Evolutionary conservation across 2,888 invertebrate genomes (phyloP), one percentile per base, ranked within the genome.

Genomic region (Camptogramma bilineatum): DNA sequence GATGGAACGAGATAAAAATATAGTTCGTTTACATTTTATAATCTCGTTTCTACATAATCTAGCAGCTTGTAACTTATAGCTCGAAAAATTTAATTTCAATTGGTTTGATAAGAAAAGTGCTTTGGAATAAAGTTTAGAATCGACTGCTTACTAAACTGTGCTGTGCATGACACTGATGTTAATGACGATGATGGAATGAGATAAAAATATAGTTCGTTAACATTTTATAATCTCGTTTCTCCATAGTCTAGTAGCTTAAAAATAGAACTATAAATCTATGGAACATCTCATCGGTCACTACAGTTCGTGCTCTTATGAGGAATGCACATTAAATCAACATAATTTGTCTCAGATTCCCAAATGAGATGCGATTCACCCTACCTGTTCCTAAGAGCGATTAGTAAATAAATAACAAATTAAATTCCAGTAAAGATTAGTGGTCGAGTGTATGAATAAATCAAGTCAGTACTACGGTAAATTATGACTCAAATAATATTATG

Each of bases 401-500:
- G 85, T 88, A 87, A 90, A 88, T 88, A 90, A 90, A 88, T 88
- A 88, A 86, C 87, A 85, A 90, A 90, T 90, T 90, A 90, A 90
- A 90, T 88, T 88, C 87, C 87, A 85, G 77, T 87, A 86, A 88
- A 90, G 90, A 90, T 91, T 90, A 90, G 87, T 86, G 85, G 84
- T 74, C 79, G 75, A 85, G 82, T 86, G 86, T 81, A 83, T 89
- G 91, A 88, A 93, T 91, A 92, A 92, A 92, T 93, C 93, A 93
- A 84, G 82, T 84, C 84, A 80, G 81, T 74, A 74, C 74, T 77
- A 73, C 80, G 79, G 84, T 90, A 87, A 90, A 88, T 88, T 91
- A 91, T 90, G 88, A 85, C 83, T 91, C 85, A 85, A 89, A 89
- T 89, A 89, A 90, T 89, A 89, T 88, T 88, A 90, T 88, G 88